Base-by-base conservation (phyloP, 2,888 invertebrate genomes). In the Glyphotaelius pellucidus region DNA sequence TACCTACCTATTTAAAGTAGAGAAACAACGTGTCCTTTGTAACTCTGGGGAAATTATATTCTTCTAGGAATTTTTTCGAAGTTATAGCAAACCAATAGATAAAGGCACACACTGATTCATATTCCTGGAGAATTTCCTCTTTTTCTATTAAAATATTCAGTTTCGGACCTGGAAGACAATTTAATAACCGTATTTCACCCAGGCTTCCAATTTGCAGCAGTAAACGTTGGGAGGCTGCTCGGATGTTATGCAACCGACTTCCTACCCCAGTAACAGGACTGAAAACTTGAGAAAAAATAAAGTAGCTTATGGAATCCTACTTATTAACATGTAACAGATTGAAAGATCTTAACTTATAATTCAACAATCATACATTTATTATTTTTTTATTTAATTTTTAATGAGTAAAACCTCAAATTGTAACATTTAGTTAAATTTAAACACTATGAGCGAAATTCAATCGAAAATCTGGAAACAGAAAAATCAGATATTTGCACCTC, bases 11-110 rank as follows among this genome's bases (percentile, higher is more conserved):
- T 83, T 83, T 15, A 83, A 83, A 35, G 31, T 35, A 83, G 25
- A 35, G 32, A 83, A 35, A 83, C 25, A 67, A 83, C 83, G 35
- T 83, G 25, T 83, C 35, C 35, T 32, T 32, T 32, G 83, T 35
- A 32, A 83, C 83, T 83, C 83, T 83, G n/a, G 83, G 83, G 83
- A 83, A 83, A 83, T 83, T 35, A 83, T n/a, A 25, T 67, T 67
- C n/a, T 67, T 67, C 67, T 67, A 7, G 67, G 67, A 67, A 67
- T 67, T 67, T 4, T n/a, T 67, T 67, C 67, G 25, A 67, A 67
- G 67, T 67, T 67, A 67, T 25, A 25, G 67, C 25, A n/a, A 67
- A 25, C 67, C 67, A 67, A 67, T 67, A 25, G n/a, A 25, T 67
- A 67, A 67, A 67, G 7, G 25, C 7, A 67, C 67, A 25, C 67